Conservation (phyloP, 1,140 invertebrate genomes). For the Cydia pomonella region DNA sequence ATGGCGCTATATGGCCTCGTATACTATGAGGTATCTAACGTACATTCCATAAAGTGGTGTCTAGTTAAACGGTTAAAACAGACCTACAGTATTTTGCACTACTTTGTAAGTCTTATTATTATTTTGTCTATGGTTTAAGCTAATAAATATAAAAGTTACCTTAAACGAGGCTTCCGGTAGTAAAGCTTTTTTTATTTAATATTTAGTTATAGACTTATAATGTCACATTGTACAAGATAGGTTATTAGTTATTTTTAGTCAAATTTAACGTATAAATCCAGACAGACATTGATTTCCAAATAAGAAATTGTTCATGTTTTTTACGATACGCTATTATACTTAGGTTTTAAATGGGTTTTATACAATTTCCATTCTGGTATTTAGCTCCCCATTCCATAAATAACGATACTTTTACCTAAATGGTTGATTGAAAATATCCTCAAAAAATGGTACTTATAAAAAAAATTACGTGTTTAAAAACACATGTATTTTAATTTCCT, state of each 20-base stretch:
- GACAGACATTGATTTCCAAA: too few species aligned
- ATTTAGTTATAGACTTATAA: constrained; percentile 13
- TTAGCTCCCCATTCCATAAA: too few species aligned
- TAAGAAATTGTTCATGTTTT: too few species aligned
- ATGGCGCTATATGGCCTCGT: neutral
- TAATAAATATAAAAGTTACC: constrained; percentile 14
- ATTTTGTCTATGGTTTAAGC: neutral
- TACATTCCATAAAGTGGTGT: too few species aligned
- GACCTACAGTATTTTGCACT: neutral
- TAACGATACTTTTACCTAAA: too few species aligned
- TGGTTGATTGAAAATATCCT: too few species aligned
- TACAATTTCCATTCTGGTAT: too few species aligned
- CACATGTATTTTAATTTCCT: too few species aligned
- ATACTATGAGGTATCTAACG: neutral
- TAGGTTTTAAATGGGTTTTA: too few species aligned
- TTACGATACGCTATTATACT: too few species aligned
- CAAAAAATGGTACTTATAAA: too few species aligned
- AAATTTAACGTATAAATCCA: neutral
- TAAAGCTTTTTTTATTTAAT: constrained; percentile 9
- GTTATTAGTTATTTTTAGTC: neutral
- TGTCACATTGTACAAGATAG: constrained; percentile 24
- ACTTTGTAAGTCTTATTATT: constrained; percentile 1
- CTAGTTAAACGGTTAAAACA: neutral
- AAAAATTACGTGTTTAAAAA: too few species aligned
- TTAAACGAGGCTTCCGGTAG: constrained; percentile 23